These are phyloP conservation scores for Hetaerina americana DNA, from an alignment of 1,140 invertebrate genomes.

Conservation along the genomic window DNA sequence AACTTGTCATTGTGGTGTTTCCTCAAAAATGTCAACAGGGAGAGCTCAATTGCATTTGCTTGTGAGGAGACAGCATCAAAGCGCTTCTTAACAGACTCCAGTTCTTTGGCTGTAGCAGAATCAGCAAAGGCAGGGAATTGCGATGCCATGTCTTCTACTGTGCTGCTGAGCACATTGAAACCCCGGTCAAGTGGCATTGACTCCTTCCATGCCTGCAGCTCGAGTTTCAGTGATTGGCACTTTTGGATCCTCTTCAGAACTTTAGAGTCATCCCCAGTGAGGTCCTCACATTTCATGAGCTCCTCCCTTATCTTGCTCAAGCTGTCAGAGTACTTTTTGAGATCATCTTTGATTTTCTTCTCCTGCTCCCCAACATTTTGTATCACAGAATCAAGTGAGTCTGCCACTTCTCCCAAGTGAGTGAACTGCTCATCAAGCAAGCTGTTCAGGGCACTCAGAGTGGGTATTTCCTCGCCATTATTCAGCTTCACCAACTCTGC, in stretches of 20 bases:
- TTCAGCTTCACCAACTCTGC: constrained; percentile 69
- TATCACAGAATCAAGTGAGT: constrained; percentile 57
- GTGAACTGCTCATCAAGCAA: constrained; percentile 66
- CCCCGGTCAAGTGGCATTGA: not conserved
- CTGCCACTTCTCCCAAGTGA: constrained; percentile 54
- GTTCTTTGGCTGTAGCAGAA: constrained; percentile 57
- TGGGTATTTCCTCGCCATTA: constrained; percentile 51
- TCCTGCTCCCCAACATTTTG: constrained; percentile 59
- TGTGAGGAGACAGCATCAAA: constrained; percentile 58
- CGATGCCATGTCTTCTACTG: constrained; percentile 54
- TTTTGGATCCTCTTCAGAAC: constrained; percentile 64
- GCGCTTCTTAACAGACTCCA: constrained; percentile 60
- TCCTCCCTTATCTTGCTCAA: constrained; percentile 68
- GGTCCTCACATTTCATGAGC: constrained; percentile 80
- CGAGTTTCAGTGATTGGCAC: constrained; percentile 51
- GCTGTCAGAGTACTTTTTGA: constrained; percentile 52
- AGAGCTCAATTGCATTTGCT: constrained; percentile 67
- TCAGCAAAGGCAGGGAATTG: constrained; percentile 68
- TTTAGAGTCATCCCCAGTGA: constrained; percentile 73
- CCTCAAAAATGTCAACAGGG: constrained; percentile 64
- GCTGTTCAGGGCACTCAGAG: constrained; percentile 50
- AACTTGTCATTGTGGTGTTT: constrained; percentile 81
- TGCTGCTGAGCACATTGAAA: constrained; percentile 39
- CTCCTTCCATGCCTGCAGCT: constrained; percentile 40
- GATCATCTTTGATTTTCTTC: constrained; percentile 49